Conservation (phyloP, 2,888 invertebrate genomes). For the Drosophila koepferae region DNA sequence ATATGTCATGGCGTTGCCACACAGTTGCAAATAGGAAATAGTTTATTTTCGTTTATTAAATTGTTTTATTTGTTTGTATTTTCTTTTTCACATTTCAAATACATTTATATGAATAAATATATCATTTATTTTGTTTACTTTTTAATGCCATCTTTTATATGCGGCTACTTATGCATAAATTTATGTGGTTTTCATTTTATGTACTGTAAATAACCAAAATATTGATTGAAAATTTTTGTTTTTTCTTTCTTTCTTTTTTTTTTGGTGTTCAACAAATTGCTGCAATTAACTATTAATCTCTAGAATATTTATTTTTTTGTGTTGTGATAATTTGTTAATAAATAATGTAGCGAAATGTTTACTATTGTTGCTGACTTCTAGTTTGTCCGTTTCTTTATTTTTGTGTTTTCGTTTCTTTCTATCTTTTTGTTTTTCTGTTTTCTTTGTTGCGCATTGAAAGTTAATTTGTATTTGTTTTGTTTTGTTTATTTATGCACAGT, state of each 20-base stretch:
- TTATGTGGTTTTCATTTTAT: constrained; percentile 51
- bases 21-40: neutral
- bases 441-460: constrained; percentile 26
- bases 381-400: constrained; percentile 18
- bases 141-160: constrained; percentile 66
- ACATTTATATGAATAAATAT: constrained; percentile 82
- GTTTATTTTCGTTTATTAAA: constrained; percentile 67
- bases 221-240: constrained; percentile 31
- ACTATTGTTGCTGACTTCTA: constrained; percentile 46
- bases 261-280: constrained; percentile 53
- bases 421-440: neutral
- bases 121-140: constrained; percentile 69
- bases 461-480: constrained; percentile 10
- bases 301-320: constrained; percentile 36
- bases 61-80: constrained; percentile 79
- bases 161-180: constrained; percentile 69
- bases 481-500: constrained; percentile 44
- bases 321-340: constrained; percentile 32
- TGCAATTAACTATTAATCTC: constrained; percentile 53
- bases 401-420: constrained; percentile 4
- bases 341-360: constrained; percentile 51
- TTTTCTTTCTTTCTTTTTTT: constrained; percentile 3
- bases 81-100: constrained; percentile 77
- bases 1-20: neutral
- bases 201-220: constrained; percentile 50